A percentile compares a stretch with the other conserved stretches of the same genome.
Conservation (phyloP, 2,888 invertebrate species). For the Cryptosula pallasiana region DNA sequence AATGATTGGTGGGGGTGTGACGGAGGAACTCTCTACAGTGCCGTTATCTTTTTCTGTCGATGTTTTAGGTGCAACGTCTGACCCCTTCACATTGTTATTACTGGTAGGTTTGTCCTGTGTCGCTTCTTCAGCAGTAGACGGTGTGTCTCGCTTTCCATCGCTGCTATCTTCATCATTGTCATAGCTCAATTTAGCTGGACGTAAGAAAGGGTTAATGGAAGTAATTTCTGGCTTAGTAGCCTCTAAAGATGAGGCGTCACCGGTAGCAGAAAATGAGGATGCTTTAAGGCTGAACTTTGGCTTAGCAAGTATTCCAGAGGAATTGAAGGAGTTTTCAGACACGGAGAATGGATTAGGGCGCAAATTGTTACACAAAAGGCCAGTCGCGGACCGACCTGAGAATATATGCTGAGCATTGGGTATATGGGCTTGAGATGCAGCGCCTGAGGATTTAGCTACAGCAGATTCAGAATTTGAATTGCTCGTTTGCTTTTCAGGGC, state of each 20-base stretch:
- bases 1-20: neutral
- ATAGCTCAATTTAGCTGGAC: conserved; percentile 19
- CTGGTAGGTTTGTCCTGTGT: neutral
- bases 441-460: neutral
- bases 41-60: neutral
- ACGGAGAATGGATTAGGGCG: conserved; percentile 12
- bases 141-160: neutral
- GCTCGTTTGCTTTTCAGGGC: neutral
- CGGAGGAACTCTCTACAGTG: neutral
- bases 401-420: neutral
- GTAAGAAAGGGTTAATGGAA: conserved; percentile 14
- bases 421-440: neutral
- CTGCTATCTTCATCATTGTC: neutral
- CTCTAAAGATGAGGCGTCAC: neutral
- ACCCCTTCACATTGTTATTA: neutral
- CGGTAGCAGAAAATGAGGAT: neutral
- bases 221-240: neutral
- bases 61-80: neutral
- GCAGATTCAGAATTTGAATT: neutral
- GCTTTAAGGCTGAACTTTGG: conserved; percentile 16
- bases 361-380: neutral
- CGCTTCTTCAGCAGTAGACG: neutral
- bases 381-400: neutral
- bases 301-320: conserved; percentile 18
- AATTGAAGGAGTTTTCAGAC: neutral